These are phyloP conservation scores for Diacarnus erythraeanus DNA, from an alignment of 37 sponge, comb jelly and placozoan genomes.

Conservation along the genomic window DNA sequence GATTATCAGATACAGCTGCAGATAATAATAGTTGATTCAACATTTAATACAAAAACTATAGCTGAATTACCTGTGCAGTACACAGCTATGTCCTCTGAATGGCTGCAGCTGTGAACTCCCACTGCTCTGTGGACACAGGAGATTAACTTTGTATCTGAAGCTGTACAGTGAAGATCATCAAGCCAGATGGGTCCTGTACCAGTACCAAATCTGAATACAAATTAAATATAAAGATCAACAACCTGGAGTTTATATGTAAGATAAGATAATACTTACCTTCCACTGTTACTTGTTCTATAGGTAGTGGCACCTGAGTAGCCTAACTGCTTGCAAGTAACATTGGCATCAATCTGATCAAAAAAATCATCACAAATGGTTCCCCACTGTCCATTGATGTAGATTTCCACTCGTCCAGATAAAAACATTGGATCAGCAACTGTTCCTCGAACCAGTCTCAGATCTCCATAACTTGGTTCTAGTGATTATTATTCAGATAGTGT, in stretches of 20 bases:
- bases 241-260: background rate
- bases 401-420: constrained; percentile 20
- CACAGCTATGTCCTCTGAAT: constrained; percentile 16
- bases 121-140: constrained; percentile 4
- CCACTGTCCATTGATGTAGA: constrained; percentile 27
- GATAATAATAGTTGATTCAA: too few species aligned
- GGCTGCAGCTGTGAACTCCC: constrained; percentile 19
- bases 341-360: constrained; percentile 8
- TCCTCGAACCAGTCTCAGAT: background rate
- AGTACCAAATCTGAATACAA: constrained; percentile 6
- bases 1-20: background rate
- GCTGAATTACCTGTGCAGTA: too few species aligned
- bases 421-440: background rate
- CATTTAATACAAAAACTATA: too few species aligned
- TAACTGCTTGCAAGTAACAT: constrained; percentile 19
- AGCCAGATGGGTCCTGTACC: constrained; percentile 26
- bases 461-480: background rate
- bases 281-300: constrained; percentile 14
- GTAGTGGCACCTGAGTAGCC: constrained; percentile 1
- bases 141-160: constrained; percentile 5
- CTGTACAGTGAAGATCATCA: constrained; percentile 16
- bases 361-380: constrained; percentile 21
- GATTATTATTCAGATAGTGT: background rate
- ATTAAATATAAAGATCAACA: background rate
- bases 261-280: background rate